A percentile compares a stretch with the other conserved stretches of the same genome.
Conservation (phyloP, 1,140 invertebrate species). For the Argopecten irradians region DNA sequence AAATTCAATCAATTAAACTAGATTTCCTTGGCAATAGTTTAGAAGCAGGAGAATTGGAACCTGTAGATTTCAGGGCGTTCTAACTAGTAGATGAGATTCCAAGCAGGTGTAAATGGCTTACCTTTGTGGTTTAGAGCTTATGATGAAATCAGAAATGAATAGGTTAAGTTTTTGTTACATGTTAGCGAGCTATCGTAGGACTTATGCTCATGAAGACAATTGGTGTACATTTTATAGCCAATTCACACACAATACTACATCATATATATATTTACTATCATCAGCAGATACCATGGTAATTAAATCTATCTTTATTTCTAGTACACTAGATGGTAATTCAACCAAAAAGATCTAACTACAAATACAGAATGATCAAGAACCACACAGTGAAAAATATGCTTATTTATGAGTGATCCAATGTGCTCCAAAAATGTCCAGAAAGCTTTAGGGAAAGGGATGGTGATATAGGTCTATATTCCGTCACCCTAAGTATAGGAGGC, state of each 20-base stretch:
- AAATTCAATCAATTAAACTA: not conserved
- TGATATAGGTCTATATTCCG: not conserved
- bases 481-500: slow-evolving; percentile 23
- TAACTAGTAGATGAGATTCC: not conserved
- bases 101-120: slow-evolving; percentile 8
- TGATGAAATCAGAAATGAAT: not conserved
- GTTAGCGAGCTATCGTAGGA: not conserved
- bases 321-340: too few relatives aligned
- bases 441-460: not conserved
- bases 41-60: not conserved
- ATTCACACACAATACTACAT: too few relatives aligned
- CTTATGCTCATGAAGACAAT: not conserved
- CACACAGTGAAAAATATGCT: not conserved
- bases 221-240: too few relatives aligned
- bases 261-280: too few relatives aligned
- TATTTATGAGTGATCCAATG: not conserved
- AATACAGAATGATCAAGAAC: not conserved
- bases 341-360: not conserved
- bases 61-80: not conserved
- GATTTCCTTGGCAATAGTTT: not conserved
- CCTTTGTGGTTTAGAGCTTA: not conserved
- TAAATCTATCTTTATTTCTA: too few relatives aligned
- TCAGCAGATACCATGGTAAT: too few relatives aligned
- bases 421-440: not conserved
- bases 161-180: not conserved